Percentiles rank a stretch among this genome's conserved stretches.
phyloP scores from a whole-genome alignment of 2,888 invertebrate species.

The Drosophila paucipuncta region DNA sequence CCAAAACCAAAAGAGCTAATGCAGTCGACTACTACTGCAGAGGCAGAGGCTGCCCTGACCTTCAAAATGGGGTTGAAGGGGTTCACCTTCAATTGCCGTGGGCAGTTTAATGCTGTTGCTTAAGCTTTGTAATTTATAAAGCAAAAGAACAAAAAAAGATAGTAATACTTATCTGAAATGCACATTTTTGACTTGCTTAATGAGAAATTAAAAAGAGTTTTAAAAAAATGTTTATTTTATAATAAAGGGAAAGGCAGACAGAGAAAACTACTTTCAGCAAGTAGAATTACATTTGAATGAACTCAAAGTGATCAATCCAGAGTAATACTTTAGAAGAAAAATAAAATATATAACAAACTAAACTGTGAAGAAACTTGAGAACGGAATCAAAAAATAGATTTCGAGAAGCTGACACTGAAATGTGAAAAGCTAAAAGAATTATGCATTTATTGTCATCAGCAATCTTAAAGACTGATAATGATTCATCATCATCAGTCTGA shows the following conservation, averaged over 20 bases:
- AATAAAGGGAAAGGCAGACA: not conserved
- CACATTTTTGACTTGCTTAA: fast-evolving
- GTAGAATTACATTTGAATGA: not conserved
- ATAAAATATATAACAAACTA: not conserved
- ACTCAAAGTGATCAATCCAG: not conserved
- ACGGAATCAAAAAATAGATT: not conserved
- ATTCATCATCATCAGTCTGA: no score
- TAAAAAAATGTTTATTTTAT: not conserved
- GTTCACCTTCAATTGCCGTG: not conserved
- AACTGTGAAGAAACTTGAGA: not conserved
- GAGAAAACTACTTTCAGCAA: no score
- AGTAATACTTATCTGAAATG: not conserved
- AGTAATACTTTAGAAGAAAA: no score
- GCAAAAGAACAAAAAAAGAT: not conserved
- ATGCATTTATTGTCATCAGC: not conserved
- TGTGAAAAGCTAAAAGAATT: not conserved
- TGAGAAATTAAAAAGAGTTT: not conserved
- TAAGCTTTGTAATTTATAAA: not conserved
- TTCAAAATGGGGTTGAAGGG: not conserved
- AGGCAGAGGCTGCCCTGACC: not conserved
- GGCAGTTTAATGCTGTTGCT: not conserved
- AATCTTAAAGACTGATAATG: not conserved
- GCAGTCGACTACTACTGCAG: not conserved
- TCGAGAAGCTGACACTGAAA: not conserved
- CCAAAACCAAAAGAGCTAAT: no score